Evolutionary conservation across 2,113 vertebrate species (phyloP), one percentile per base, ranked within the genome.

Genomic region (Halichoerus grypus): DNA sequence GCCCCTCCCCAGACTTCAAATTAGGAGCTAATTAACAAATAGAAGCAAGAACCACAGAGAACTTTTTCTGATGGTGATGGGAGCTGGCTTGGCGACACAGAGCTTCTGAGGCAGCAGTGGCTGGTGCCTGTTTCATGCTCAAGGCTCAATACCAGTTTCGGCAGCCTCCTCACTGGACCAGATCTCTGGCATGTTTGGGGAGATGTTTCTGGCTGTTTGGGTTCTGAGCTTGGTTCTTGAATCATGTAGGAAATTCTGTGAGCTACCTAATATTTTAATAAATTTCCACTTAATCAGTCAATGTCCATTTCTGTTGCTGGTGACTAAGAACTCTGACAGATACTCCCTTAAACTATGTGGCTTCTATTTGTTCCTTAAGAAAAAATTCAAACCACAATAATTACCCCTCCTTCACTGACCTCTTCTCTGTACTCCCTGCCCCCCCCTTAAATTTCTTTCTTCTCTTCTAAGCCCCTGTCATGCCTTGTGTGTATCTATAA

Each of bases 321-420:
- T 83, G 51, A 92, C n/a, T 63, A 74, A 96, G 92, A 74, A 93
- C n/a, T 69, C 72, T 89, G 67, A 88, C 13, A 57, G 8, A 72
- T 53, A 51, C 1, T 51, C n/a, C 33, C 85, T 76, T 84, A 69
- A 92, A 84, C n/a, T 33, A 72, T 79, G 13, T 94, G n/a, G 14
- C 28, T 95, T 46, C 22, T 94, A 42, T 82, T 65, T 95, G 84
- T 88, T 9, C 19, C 59, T 85, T 63, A 82, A 63, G 69, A 46
- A 65, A 85, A 92, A 94, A 86, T 93, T 65, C 72, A 96, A 46
- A 94, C 81, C 81, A 88, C 12, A 87, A n/a, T 42, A 91, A 79
- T 74, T 55, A 69, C 31, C 65, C 28, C n/a, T 81, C 5, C 33
- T 96, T 96, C 42, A 65, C 4, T 31, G 46, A 69, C 24, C 33